Evolutionary conservation across 1,140 invertebrate genomes (phyloP).

Genomic region (Trichogramma pretiosum): DNA sequence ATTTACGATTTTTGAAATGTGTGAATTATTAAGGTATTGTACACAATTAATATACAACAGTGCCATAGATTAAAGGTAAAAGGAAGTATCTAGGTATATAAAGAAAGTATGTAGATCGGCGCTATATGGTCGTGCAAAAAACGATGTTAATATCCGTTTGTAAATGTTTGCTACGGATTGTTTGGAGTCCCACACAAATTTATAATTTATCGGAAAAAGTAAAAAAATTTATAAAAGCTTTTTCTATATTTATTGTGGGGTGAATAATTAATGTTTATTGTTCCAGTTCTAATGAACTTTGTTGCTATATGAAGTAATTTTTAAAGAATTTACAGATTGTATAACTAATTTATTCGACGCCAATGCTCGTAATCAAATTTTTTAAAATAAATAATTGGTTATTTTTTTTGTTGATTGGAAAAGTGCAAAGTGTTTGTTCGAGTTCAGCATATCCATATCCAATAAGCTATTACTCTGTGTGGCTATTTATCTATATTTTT

Average conservation of each 20-base stretch:
- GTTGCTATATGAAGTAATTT: conserved; percentile 17
- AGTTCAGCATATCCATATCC: conserved; percentile 9
- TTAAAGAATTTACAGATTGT: conserved; percentile 10
- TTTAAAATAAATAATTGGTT: conserved; percentile 11
- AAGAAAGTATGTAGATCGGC: not conserved
- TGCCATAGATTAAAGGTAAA: conserved; percentile 13
- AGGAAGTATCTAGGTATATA: conserved; percentile 9
- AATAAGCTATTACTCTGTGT: conserved; percentile 15
- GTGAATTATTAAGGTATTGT: conserved; percentile 1
- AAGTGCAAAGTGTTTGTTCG: conserved; percentile 17
- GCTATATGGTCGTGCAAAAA: too few species aligned
- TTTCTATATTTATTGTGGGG: conserved; percentile 9
- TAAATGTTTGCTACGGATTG: too few species aligned
- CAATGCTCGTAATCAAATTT: conserved; percentile 7
- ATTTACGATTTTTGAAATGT: not conserved
- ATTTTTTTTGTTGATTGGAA: conserved; percentile 17
- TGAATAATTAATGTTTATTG: conserved; percentile 9
- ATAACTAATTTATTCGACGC: conserved; percentile 15
- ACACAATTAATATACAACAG: conserved; percentile 10
- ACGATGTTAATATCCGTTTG: too few species aligned
- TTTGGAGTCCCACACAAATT: too few species aligned
- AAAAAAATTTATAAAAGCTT: too few species aligned
- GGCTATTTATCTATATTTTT: conserved; percentile 18
- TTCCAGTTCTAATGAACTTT: conserved; percentile 12
- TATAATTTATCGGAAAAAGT: too few species aligned